Evolutionary conservation across 2,797 vertebrate genomes (phyloP), one percentile per base, ranked within the genome.

Genomic region (Muscicapa striata): DNA sequence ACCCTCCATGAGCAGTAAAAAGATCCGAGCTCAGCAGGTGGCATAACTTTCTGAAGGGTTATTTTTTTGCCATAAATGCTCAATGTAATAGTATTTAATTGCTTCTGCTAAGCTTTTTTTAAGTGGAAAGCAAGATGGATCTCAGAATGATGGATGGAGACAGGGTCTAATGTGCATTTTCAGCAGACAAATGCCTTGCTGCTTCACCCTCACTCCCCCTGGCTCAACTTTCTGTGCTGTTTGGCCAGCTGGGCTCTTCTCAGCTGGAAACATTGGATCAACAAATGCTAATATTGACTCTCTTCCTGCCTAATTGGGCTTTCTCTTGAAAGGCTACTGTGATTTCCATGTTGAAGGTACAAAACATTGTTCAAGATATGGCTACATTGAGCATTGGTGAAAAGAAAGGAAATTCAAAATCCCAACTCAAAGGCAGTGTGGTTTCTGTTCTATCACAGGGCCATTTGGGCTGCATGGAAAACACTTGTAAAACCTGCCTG

Each of bases 241-340:
- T 94, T 91, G 83, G 30, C 66, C 94, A 97, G 76, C 87, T 92
- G 82, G 69, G 36, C 87, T 91, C 30, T 16, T 67, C 58, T 81
- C 12, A 38, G 36, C 30, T 70, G 61, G 51, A 69, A 94, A 32
- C n/a, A 20, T 10, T 75, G 52, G 29, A 21, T 79, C 79, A 91
- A 87, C 69, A 93, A 79, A 40, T 46, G 36, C 45, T 73, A 40
- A 73, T 76, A 69, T 26, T 57, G 66, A 43, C 69, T 87, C 36
- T 62, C 40, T 80, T 46, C 38, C 54, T 90, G 43, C 45, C 26
- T 70, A 51, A 11, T 19, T 3, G 10, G 48, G 13, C 58, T 73
- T 69, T 85, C 55, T 57, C 55, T 93, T 76, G 55, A 48, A 70
- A 69, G 48, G 24, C 24, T 84, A 10, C 38, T 36, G 29, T 72